Base-by-base conservation (phyloP, 2,888 invertebrate species). In the Pollenia griseotomentosa region DNA sequence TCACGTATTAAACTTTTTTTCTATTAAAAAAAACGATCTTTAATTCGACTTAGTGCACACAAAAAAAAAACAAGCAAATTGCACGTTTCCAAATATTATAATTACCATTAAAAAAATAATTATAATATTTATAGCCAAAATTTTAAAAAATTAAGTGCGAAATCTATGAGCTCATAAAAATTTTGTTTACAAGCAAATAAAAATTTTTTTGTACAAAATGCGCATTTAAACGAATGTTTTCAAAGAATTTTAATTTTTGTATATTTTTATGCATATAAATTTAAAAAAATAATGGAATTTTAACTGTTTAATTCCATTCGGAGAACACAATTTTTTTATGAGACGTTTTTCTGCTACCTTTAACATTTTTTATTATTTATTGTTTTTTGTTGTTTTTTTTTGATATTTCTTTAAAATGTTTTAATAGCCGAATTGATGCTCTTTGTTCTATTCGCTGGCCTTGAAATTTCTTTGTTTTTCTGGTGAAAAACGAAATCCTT, bases 121-220 rank as follows among this genome's bases (percentile, higher is more conserved):
- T 77, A 70, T 55, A 77, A 55, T 40, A 63, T 57, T 6, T 33
- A 33, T 33, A 23, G 33, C 77, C 33, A 55, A 71, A 70, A 11
- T 57, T 40, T 51, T 10, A 2, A 14, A 48, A 16, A 4, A 48
- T 9, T 19, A 82, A 68, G 66, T 70, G 70, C 53, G 61, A 83
- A 70, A 77, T 83, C 83, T 83, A 77, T 83, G 75, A 83, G 77
- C 82, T 77, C 77, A 77, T 77, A 83, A 83, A 71, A 70, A 53
- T 55, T 77, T 70, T 83, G 77, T 83, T 77, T 70, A 83, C 83
- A 77, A 70, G 70, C 70, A 40, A 59, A 77, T 77, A 57, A 5
- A 33, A 0, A 33, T 33, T 68, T 51, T 11, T 46, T n/a, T 40
- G 4, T 16, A 66, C 12, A n/a, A 75, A 75, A 61, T 66, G 68